Conservation (phyloP, 2,888 invertebrate genomes). For the Microplitis deprimator region DNA sequence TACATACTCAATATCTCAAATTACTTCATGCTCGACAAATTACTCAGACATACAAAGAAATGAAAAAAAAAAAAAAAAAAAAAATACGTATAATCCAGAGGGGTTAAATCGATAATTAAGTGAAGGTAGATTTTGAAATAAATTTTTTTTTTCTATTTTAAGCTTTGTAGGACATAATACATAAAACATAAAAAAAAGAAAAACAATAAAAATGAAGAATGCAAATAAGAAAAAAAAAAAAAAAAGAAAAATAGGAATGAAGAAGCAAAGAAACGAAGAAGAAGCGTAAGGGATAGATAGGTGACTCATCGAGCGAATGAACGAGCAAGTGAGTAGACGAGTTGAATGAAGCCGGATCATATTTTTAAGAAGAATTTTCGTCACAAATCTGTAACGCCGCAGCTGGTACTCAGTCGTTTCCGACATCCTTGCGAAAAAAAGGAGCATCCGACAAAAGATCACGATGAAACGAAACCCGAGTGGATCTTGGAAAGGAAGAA, state of each 20-base stretch:
- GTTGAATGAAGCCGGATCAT: slow-evolving; percentile 65
- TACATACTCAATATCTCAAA: not conserved
- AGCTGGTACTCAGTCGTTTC: slow-evolving; percentile 53
- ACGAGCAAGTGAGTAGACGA: slow-evolving; percentile 15
- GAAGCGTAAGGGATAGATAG: slow-evolving; percentile 9
- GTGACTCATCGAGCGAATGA: slow-evolving; percentile 3
- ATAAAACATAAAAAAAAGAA: not conserved
- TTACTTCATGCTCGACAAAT: not conserved
- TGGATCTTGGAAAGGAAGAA: slow-evolving; percentile 28
- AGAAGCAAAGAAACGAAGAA: slow-evolving; percentile 21
- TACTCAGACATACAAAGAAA: not conserved
- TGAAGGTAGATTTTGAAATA: not conserved
- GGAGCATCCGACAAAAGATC: slow-evolving; percentile 46
- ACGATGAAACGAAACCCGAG: slow-evolving; percentile 43
- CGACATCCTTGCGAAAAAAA: slow-evolving; percentile 46
- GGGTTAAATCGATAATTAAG: not conserved
- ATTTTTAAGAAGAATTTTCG: slow-evolving; percentile 69
- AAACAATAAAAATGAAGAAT: not conserved
- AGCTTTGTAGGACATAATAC: not conserved
- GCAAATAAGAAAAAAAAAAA: slow-evolving; percentile 21
- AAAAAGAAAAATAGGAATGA: slow-evolving; percentile 25
- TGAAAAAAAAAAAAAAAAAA: not conserved
- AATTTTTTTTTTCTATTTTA: not conserved
- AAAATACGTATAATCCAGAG: not conserved
- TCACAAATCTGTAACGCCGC: slow-evolving; percentile 63